Percentiles rank a stretch among this genome's conserved stretches.
Evolutionary conservation across 2,888 invertebrate genomes (phyloP).

Genomic region (Coenonympha glycerion): DNA sequence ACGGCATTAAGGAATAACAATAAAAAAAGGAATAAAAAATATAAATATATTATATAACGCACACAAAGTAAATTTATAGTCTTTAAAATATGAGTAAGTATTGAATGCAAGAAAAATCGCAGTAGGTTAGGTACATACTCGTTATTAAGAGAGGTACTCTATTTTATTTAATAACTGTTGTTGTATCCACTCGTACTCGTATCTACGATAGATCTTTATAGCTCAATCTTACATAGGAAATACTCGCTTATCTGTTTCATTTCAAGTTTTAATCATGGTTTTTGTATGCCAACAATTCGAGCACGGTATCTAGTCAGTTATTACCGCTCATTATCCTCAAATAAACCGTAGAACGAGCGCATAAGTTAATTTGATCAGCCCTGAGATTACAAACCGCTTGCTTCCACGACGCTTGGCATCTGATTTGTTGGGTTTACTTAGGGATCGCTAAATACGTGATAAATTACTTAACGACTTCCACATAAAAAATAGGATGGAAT

Average conservation of each 20-base stretch:
- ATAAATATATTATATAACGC: no score
- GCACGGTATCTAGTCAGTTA: constrained; percentile 45
- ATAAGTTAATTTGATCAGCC: constrained; percentile 60
- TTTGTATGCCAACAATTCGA: constrained; percentile 46
- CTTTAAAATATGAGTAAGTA: no score
- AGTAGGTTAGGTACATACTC: no score
- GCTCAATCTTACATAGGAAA: constrained; percentile 1
- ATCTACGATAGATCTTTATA: constrained; percentile 2
- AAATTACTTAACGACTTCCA: background rate
- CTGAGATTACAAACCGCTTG: constrained; percentile 44
- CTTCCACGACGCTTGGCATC: constrained; percentile 49
- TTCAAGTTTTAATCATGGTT: constrained; percentile 2
- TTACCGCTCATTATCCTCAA: constrained; percentile 57
- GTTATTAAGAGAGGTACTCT: no score
- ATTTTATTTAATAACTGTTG: constrained; percentile 4
- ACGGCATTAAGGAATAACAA: no score
- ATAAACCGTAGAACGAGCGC: constrained; percentile 47
- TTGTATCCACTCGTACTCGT: background rate
- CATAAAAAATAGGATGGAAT: background rate
- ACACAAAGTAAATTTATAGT: no score
- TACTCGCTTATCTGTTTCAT: constrained; percentile 9
- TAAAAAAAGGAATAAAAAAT: no score
- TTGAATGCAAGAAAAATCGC: no score
- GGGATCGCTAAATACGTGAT: background rate
- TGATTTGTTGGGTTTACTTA: constrained; percentile 57